phyloP scores from a whole-genome alignment of 2,888 invertebrate species.

The Notodonta ziczac region DNA sequence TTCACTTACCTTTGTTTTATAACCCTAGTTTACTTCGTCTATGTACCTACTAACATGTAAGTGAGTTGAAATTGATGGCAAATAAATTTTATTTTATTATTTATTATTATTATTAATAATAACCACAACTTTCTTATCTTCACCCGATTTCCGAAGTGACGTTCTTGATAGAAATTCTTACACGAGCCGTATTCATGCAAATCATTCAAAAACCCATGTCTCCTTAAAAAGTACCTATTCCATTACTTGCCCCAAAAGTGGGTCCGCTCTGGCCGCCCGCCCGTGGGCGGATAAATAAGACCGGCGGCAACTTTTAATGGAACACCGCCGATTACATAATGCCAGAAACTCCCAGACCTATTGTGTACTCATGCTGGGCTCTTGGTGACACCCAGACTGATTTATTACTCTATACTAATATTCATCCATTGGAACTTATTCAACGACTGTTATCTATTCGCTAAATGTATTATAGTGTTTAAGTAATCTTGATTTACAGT shows the following conservation, averaged over 20 bases:
- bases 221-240: background rate
- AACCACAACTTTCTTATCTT: too few species aligned
- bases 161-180: too few species aligned
- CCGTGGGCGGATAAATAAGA: background rate
- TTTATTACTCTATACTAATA: background rate
- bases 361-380: constrained; percentile 3
- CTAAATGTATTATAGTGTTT: too few species aligned
- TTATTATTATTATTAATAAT: too few species aligned
- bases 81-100: too few species aligned
- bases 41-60: too few species aligned
- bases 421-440: background rate
- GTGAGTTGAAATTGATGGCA: too few species aligned
- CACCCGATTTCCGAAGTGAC: too few species aligned
- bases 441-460: background rate
- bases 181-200: too few species aligned
- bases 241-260: background rate
- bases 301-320: constrained; percentile 17
- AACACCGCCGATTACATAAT: constrained; percentile 11
- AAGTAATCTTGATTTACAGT: too few species aligned
- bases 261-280: background rate
- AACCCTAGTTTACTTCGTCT: too few species aligned
- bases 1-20: too few species aligned
- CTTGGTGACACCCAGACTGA: constrained; percentile 2
- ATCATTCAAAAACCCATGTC: background rate
- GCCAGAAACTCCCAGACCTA: constrained; percentile 3